A percentile compares a stretch with the other conserved stretches of the same genome.
These are phyloP conservation scores for Semaprochilodus insignis DNA, from an alignment of 2,797 vertebrate genomes.

Conservation along the genomic window DNA sequence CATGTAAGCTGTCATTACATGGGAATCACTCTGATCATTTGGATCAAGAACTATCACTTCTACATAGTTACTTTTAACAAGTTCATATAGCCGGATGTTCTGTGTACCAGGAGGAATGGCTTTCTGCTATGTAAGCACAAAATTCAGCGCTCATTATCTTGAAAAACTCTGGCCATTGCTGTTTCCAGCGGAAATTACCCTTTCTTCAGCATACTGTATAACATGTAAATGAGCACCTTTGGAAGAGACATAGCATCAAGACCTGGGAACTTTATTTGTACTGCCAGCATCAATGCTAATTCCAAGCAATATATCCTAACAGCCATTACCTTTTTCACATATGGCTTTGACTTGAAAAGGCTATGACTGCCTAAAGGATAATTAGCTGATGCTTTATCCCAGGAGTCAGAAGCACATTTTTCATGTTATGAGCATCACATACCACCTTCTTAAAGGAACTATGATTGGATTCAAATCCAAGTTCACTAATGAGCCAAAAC, in stretches of 20 bases:
- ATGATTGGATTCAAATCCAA: conserved; percentile 30
- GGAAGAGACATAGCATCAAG: conserved; percentile 17
- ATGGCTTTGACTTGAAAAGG: conserved; percentile 45
- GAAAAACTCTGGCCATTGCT: not conserved
- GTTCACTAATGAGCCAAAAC: conserved; percentile 36
- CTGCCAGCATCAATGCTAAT: conserved; percentile 1
- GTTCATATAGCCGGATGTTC: conserved; percentile 57
- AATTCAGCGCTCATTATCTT: conserved; percentile 43
- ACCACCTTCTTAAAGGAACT: conserved; percentile 21
- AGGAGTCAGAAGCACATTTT: conserved; percentile 32
- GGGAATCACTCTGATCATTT: too few species aligned
- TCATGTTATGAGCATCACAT: not conserved
- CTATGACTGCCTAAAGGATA: conserved; percentile 30
- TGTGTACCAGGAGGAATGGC: conserved; percentile 52
- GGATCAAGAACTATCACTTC: conserved; percentile 43
- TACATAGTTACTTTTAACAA: conserved; percentile 38
- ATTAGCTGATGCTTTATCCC: conserved; percentile 27
- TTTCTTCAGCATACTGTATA: conserved; percentile 16
- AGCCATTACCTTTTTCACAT: conserved; percentile 25
- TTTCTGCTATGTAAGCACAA: not conserved
- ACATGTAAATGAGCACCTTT: not conserved
- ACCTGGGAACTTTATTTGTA: conserved; percentile 18
- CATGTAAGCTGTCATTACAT: conserved; percentile 39
- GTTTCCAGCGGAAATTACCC: not conserved
- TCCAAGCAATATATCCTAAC: conserved; percentile 36